phyloP scores from a whole-genome alignment of 2,797 vertebrate species.

The Anableps anableps region DNA sequence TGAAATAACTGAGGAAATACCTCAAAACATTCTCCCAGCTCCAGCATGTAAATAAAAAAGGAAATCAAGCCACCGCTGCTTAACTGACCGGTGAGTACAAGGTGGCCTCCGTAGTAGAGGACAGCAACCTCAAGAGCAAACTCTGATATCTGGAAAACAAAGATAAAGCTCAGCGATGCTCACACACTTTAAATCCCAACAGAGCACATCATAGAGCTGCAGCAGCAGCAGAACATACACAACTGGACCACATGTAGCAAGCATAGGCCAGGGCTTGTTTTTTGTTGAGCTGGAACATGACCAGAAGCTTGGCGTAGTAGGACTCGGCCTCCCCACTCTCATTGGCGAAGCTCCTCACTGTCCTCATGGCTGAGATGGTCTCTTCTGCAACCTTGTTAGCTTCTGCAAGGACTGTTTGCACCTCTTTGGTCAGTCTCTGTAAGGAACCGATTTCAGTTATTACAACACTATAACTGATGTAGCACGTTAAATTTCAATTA shows the following conservation, averaged over 20 bases:
- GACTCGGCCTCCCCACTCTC: conserved; percentile 86
- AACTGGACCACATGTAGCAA: conserved; percentile 92
- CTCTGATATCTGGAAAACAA: conserved; percentile 85
- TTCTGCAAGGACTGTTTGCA: conserved; percentile 90
- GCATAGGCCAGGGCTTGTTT: conserved; percentile 90
- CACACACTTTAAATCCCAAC: background rate
- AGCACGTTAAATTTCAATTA: background rate
- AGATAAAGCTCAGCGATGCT: background rate
- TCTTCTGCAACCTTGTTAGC: conserved; percentile 95
- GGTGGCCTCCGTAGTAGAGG: conserved; percentile 93
- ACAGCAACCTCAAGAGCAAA: conserved; percentile 90
- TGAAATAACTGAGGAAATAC: conserved; percentile 49
- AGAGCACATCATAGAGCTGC: background rate
- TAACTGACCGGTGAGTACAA: conserved; percentile 90
- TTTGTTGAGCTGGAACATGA: conserved; percentile 90
- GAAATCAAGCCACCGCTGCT: conserved; percentile 89
- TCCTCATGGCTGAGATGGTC: conserved; percentile 93
- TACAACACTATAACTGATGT: background rate
- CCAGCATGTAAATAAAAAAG: conserved; percentile 93
- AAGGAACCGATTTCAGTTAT: too few species aligned
- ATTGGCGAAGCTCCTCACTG: conserved; percentile 93
- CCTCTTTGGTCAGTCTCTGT: conserved; percentile 91
- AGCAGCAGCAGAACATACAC: conserved; percentile 78
- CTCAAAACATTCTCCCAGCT: conserved; percentile 92
- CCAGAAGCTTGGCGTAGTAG: conserved; percentile 85